Evolutionary conservation across 2,888 invertebrate genomes (phyloP), one percentile per base, ranked within the genome.

Genomic region (Cataglyphis rosenhaueri): DNA sequence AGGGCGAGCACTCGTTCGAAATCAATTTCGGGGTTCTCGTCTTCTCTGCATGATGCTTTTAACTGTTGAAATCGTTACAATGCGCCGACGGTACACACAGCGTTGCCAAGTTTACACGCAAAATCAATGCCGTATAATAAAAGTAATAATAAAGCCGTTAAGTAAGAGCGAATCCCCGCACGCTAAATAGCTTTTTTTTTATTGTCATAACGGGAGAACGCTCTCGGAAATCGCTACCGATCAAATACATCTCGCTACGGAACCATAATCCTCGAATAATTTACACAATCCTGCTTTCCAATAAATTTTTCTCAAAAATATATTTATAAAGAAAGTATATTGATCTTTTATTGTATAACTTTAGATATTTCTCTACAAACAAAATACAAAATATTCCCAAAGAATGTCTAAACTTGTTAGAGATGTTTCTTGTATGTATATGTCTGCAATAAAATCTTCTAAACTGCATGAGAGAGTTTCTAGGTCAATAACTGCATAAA

Each of bases 21-120:
- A 78, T 71, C 71, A 71, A 79, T 79, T 71, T 79, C 59, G 59
- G 71, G 35, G 44, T 35, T 35, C 59, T 44, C 71, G 32, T 78
- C 71, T 78, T 78, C 21, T 70, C 71, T 44, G 76, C 57, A 57
- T 29, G 68, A 76, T 29, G 35, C 41, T 79, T 79, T 79, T 79
- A 79, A 79, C 71, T 79, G 78, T 59, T 79, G 44, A 79, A 79
- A 79, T 79, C 71, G 71, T 79, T 79, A 79, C 71, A 25, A 41
- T 71, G 44, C 59, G 71, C 71, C 32, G 78, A 21, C 59, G 71
- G 59, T 71, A 79, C 44, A 78, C 32, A 78, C 76, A 79, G 71
- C 55, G 78, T 79, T 79, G 78, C 78, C 78, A 79, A 79, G 78
- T 79, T 79, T 79, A 79, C 78, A 71, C 78, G 78, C 44, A 79